Evolutionary conservation across 2,888 invertebrate species (phyloP), one percentile per base, ranked within the genome.

Genomic region (Ceriagrion tenellum): DNA sequence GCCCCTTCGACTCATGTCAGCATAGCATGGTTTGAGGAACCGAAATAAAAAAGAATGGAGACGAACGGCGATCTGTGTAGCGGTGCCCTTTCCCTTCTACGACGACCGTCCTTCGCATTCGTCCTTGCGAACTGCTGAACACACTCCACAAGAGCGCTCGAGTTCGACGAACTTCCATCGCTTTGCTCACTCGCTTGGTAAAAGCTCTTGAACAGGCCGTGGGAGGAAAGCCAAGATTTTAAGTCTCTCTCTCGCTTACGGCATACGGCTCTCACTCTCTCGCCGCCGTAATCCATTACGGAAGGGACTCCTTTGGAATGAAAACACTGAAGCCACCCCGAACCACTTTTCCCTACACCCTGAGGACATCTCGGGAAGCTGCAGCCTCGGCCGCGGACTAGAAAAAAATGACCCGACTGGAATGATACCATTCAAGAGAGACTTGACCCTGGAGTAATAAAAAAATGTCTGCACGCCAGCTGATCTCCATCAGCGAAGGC

Each of bases 61-160:
- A 26, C 69, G 4, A 30, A 13, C 30, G 81, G 35, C 81, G 30
- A 81, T 13, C n/a, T n/a, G 35, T 1, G 16, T 81, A 81, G 81
- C 81, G 81, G 81, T 81, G 69, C 69, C 93, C 93, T 91, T 91
- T 91, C 91, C 59, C 69, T 74, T 93, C 63, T 81, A n/a, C 8
- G 26, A 3, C 81, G 81, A 3, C 69, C 93, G 93, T 93, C 93
- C 93, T 93, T 93, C 93, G 93, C n/a, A 93, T 74, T 93, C 93
- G 93, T 93, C 93, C 93, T 93, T 93, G 93, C 69, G 69, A 16
- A 16, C 69, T 47, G 69, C 47, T 69, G 93, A 69, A n/a, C 81
- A 81, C 81, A 10, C 59, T 3, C 59, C 81, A 16, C 30, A 35
- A 81, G 81, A n/a, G 81, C 35, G 16, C n/a, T 47, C 47, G 74